Evolutionary conservation across 2,113 vertebrate genomes (phyloP).

Genomic region (Thryonomys swinderianus): DNA sequence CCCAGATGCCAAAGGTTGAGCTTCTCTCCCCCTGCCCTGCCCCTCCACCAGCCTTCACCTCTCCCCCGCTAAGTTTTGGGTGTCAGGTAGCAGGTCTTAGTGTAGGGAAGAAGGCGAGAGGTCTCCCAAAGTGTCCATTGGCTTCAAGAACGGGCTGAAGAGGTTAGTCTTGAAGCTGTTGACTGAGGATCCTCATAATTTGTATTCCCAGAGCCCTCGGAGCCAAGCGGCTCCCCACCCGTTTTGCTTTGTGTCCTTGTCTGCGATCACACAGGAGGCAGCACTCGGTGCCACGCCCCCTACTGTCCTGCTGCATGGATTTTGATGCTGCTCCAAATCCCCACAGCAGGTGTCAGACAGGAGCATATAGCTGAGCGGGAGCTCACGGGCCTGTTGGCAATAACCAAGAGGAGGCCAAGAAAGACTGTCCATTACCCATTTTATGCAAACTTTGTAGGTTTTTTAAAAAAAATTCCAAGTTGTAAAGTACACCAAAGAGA

Average conservation of each 20-base stretch:
- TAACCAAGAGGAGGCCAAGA: neutral
- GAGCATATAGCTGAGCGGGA: neutral
- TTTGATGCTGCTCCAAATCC: neutral
- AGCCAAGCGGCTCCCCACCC: neutral
- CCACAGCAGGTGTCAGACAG: neutral
- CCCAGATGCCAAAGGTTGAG: neutral
- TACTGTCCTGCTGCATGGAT: neutral
- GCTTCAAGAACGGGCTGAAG: neutral
- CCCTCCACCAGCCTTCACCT: neutral
- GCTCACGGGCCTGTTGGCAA: neutral
- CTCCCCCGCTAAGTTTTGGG: neutral
- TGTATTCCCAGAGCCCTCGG: neutral
- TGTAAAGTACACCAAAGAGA: neutral
- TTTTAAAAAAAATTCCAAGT: neutral
- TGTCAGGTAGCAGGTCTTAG: neutral
- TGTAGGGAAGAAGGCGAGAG: fast-evolving
- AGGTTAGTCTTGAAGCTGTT: neutral
- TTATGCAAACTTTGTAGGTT: neutral
- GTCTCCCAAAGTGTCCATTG: neutral
- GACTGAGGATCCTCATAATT: neutral
- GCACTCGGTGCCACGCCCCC: neutral
- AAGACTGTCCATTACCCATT: neutral
- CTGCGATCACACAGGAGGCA: neutral
- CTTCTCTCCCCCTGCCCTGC: neutral
- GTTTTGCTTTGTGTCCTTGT: neutral